phyloP scores from a whole-genome alignment of 2,888 invertebrate genomes.

The Dolichopus griseipennis region DNA sequence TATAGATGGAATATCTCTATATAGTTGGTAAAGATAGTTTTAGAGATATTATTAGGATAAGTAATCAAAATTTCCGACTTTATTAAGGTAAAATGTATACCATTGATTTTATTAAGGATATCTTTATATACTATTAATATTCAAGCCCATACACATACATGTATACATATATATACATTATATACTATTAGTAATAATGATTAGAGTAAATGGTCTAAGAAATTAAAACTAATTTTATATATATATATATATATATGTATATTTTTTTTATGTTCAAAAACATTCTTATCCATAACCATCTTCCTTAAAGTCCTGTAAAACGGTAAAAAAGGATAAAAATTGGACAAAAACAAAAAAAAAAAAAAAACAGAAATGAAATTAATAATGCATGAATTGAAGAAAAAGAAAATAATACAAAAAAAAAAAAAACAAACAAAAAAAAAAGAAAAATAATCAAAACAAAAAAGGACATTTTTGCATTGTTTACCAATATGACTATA shows the following conservation, averaged over 20 bases:
- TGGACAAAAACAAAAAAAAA: background rate
- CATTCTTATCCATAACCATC: no score
- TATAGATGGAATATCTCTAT: no score
- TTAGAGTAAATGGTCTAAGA: background rate
- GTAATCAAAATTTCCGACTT: background rate
- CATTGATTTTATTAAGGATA: background rate
- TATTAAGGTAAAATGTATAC: background rate
- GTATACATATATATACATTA: no score
- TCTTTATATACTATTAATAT: no score
- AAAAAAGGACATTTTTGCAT: background rate
- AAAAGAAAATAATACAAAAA: background rate
- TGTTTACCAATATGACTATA: slow-evolving; percentile 8
- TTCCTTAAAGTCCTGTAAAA: no score
- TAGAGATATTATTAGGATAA: background rate
- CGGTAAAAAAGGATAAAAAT: no score
- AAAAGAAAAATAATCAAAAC: background rate
- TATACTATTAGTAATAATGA: background rate
- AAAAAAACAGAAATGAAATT: background rate
- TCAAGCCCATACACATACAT: no score
- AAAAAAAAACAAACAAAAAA: background rate
- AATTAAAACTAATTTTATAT: background rate
- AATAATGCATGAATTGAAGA: slow-evolving; percentile 1
- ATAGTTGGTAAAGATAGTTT: no score
- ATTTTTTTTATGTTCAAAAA: no score
- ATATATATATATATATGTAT: no score